phyloP scores from a whole-genome alignment of 1,140 invertebrate species.

The Saccostrea echinata region DNA sequence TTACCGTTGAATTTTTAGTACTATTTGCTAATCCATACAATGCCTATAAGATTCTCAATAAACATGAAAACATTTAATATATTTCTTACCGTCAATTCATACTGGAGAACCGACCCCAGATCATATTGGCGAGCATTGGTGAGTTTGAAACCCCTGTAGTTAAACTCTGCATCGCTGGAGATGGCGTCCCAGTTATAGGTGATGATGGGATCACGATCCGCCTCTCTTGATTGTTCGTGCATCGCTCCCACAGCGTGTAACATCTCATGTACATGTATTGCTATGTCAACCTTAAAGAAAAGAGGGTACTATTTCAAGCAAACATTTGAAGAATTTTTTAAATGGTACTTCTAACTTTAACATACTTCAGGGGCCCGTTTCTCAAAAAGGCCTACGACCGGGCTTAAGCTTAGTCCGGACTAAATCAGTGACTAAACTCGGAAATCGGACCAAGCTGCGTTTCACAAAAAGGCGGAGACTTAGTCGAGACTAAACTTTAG shows the following conservation, averaged over 20 bases:
- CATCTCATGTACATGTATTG: not conserved
- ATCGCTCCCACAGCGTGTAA: not conserved
- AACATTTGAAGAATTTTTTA: not conserved
- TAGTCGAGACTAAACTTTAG: too few relatives aligned
- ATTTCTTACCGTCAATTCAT: not conserved
- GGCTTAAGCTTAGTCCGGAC: too few relatives aligned
- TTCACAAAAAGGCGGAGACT: too few relatives aligned
- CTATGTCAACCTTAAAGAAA: not conserved
- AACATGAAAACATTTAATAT: not conserved
- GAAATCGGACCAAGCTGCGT: too few relatives aligned
- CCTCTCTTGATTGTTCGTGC: not conserved
- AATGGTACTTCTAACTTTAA: not conserved
- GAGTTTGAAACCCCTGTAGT: not conserved
- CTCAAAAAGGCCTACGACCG: too few relatives aligned
- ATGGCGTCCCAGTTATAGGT: not conserved
- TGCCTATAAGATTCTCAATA: too few relatives aligned
- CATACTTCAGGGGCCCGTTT: not conserved
- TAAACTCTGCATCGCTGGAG: not conserved
- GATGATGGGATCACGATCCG: not conserved
- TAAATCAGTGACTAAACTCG: too few relatives aligned
- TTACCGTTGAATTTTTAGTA: too few relatives aligned
- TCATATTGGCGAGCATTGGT: not conserved
- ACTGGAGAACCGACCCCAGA: not conserved
- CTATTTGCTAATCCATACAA: too few relatives aligned
- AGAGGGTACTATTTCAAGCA: not conserved